Conservation (phyloP, 1,140 invertebrate genomes). For the Drosophila parabipectinata region DNA sequence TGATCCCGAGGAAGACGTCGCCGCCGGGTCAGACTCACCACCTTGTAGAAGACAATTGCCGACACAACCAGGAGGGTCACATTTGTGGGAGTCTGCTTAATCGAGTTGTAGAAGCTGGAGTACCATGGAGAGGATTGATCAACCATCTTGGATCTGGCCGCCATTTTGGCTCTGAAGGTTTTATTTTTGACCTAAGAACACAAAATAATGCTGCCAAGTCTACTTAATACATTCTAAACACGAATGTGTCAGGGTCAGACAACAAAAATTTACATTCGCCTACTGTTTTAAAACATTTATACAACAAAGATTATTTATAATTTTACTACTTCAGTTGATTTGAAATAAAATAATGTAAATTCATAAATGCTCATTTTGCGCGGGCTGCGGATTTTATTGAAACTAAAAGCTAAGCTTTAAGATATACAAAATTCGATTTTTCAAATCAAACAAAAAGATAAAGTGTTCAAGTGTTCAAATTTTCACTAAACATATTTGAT, state of each 20-base stretch:
- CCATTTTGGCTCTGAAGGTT: conserved; percentile 1
- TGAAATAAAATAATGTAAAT: no score
- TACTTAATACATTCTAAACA: background rate
- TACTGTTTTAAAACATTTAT: background rate
- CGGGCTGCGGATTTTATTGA: no score
- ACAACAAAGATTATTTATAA: no score
- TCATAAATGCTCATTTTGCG: no score
- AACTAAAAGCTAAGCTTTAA: background rate
- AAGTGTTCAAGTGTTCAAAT: no score
- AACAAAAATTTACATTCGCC: no score
- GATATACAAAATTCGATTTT: no score
- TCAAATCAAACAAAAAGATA: no score
- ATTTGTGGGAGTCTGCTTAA: conserved; percentile 41
- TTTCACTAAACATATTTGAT: background rate
- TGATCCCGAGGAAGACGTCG: conserved; percentile 14
- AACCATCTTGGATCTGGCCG: background rate
- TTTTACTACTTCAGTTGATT: no score
- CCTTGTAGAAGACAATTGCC: conserved; percentile 54
- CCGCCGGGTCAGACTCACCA: conserved; percentile 25
- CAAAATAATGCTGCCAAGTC: background rate
- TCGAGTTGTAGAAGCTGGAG: conserved; percentile 31
- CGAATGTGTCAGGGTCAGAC: background rate
- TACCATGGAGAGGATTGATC: conserved; percentile 46
- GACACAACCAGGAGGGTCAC: conserved; percentile 45
- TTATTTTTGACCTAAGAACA: background rate